Evolutionary conservation across 2,113 vertebrate species (phyloP).

Genomic region (Tetrao urogallus): DNA sequence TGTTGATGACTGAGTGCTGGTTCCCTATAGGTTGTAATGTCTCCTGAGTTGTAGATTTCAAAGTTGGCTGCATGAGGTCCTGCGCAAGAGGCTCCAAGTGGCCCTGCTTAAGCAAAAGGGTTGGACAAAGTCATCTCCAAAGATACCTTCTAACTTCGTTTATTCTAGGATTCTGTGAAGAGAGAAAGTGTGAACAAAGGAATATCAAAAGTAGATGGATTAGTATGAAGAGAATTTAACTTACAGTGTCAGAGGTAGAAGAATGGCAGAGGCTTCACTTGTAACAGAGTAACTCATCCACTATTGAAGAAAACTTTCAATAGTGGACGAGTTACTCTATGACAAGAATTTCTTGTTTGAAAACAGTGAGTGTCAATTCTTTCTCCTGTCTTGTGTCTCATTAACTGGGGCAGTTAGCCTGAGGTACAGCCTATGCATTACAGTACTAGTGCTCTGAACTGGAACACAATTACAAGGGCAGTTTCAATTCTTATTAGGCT

Average conservation of each 20-base stretch:
- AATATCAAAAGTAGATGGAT: not conserved
- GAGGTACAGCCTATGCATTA: too few species aligned
- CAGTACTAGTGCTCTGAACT: too few species aligned
- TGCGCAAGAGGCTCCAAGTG: not conserved
- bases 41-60: accelerated
- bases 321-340: too few species aligned
- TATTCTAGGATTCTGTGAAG: not conserved
- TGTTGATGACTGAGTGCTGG: not conserved
- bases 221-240: too few species aligned
- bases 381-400: not conserved
- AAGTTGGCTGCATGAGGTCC: not conserved
- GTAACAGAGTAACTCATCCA: too few species aligned
- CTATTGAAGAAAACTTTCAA: too few species aligned
- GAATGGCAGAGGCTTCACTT: not conserved
- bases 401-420: not conserved
- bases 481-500: not conserved
- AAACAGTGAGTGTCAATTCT: not conserved
- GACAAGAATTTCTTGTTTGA: not conserved
- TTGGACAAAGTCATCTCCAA: not conserved
- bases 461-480: not conserved
- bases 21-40: accelerated
- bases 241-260: not conserved
- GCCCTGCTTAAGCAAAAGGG: not conserved
- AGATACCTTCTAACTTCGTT: not conserved
- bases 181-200: not conserved